These are phyloP conservation scores for Noctua janthina DNA, from an alignment of 2,888 invertebrate species.

Conservation along the genomic window DNA sequence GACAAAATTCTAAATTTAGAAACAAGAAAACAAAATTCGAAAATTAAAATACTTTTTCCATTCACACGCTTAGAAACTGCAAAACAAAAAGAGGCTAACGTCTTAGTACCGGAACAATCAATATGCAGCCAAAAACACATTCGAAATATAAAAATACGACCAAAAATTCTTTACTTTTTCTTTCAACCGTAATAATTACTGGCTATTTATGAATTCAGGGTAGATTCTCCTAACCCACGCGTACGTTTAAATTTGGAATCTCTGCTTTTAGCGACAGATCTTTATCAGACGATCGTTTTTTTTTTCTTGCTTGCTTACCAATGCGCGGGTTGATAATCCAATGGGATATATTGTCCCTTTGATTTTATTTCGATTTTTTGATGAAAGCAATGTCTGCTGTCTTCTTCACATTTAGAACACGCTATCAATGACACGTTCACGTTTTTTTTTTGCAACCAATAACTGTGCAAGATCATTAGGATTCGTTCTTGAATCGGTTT, in stretches of 20 bases:
- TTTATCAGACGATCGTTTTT: conserved; percentile 18
- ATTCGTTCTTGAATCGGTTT: neutral
- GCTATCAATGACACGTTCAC: neutral
- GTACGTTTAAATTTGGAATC: conserved; percentile 29
- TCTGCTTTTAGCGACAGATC: conserved; percentile 27
- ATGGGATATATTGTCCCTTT: neutral
- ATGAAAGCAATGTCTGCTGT: too few species aligned
- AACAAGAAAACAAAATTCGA: neutral
- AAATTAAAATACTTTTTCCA: neutral
- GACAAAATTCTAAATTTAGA: neutral
- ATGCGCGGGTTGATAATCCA: neutral
- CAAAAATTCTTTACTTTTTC: conserved; percentile 12
- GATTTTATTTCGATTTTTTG: neutral
- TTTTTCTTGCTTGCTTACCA: neutral
- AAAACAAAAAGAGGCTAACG: conserved; percentile 1
- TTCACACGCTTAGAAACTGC: neutral
- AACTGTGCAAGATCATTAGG: neutral
- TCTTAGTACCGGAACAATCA: neutral
- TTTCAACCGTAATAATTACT: conserved; percentile 18
- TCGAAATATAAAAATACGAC: conserved; percentile 17
- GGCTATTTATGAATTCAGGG: conserved; percentile 45
- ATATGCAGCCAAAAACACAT: conserved; percentile 13
- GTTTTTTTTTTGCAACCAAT: neutral
- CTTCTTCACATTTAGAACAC: too few species aligned
- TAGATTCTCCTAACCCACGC: conserved; percentile 48